These are phyloP conservation scores for Drosophila guanche DNA, from an alignment of 1,140 invertebrate genomes.

Conservation along the genomic window DNA sequence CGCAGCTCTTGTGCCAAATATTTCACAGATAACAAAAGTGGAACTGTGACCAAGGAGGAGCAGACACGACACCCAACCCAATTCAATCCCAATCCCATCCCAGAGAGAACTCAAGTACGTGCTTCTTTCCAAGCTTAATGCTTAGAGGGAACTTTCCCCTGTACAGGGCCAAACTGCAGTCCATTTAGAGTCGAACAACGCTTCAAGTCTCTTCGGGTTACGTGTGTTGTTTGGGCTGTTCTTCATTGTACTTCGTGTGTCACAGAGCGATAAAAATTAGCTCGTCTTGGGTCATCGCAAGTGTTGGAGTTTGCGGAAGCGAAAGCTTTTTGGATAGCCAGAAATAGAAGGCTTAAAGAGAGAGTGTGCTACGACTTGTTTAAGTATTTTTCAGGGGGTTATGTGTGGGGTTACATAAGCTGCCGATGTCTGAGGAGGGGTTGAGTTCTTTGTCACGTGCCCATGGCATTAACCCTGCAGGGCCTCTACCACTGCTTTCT, in stretches of 20 bases:
- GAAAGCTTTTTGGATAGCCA: too few species aligned
- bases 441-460: conserved; percentile 11
- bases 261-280: conserved; percentile 20
- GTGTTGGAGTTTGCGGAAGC: background rate
- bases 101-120: conserved; percentile 15
- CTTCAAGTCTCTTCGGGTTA: conserved; percentile 4
- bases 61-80: background rate
- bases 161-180: background rate
- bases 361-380: too few species aligned
- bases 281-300: conserved; percentile 1
- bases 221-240: conserved; percentile 2
- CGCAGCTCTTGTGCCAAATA: conserved; percentile 24
- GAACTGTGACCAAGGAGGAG: background rate
- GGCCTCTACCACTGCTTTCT: conserved; percentile 36
- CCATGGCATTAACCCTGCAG: conserved; percentile 51
- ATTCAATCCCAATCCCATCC: background rate
- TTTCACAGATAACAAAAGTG: conserved; percentile 26
- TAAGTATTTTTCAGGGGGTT: background rate
- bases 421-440: background rate
- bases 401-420: conserved; percentile 3
- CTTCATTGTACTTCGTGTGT: background rate
- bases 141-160: conserved; percentile 6
- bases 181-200: background rate
- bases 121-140: background rate
- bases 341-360: too few species aligned